These are phyloP conservation scores for Tragelaphus imberbis DNA, from an alignment of 2,113 vertebrate species.

Conservation along the genomic window DNA sequence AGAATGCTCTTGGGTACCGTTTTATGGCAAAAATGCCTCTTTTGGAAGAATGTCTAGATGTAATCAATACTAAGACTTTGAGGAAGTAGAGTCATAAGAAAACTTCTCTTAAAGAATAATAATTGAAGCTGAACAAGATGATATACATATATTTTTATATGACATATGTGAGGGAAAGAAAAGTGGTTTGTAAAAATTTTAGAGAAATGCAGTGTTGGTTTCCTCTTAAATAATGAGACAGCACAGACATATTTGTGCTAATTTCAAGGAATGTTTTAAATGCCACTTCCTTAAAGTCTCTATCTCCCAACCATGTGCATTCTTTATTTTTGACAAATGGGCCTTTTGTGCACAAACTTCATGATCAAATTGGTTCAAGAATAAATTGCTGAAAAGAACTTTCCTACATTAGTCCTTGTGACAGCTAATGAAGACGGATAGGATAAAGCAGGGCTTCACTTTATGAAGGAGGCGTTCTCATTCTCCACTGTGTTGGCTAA, in stretches of 20 bases:
- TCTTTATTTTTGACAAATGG: slow-evolving; percentile 62
- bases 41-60: neutral
- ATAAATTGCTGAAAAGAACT: slow-evolving; percentile 57
- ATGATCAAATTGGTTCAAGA: slow-evolving; percentile 62
- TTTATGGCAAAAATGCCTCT: neutral
- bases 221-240: neutral
- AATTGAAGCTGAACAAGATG: neutral
- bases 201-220: neutral
- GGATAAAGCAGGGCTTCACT: neutral
- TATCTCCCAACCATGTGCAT: neutral
- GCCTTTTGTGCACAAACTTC: slow-evolving; percentile 36
- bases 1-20: neutral
- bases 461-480: neutral
- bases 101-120: neutral
- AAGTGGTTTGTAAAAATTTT: slow-evolving; percentile 13
- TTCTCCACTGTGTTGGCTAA: slow-evolving; percentile 27
- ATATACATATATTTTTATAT: neutral
- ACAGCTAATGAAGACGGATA: slow-evolving; percentile 57
- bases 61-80: neutral
- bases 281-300: slow-evolving; percentile 9
- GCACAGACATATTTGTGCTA: neutral
- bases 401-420: slow-evolving; percentile 48
- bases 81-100: neutral
- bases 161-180: neutral
- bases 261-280: slow-evolving; percentile 35